Conservation (phyloP, 1,140 invertebrate species). For the Ooceraea biroi region DNA sequence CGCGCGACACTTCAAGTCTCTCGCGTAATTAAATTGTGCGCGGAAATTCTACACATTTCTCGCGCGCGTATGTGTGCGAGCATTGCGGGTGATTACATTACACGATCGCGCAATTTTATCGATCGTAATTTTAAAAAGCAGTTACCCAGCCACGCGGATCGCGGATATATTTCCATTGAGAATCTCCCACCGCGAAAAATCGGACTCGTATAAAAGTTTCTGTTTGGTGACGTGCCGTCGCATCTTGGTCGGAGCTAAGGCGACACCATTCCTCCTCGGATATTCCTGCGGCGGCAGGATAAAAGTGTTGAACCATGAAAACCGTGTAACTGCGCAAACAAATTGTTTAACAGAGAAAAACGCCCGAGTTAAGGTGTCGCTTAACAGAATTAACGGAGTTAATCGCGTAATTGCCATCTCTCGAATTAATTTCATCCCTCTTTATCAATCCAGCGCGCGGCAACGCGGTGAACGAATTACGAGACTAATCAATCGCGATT, state of each 20-base stretch:
- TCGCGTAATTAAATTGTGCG: too few species aligned
- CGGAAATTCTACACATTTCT: too few species aligned
- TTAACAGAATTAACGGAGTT: background rate
- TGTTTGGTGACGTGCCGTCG: slow-evolving; percentile 62
- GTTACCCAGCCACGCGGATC: background rate
- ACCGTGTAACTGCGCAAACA: slow-evolving; percentile 28
- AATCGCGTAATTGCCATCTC: too few species aligned
- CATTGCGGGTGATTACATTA: too few species aligned
- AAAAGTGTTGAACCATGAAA: slow-evolving; percentile 21
- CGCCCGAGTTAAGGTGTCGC: background rate
- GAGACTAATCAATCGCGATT: too few species aligned
- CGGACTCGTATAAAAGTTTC: slow-evolving; percentile 60
- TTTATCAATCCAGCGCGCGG: too few species aligned
- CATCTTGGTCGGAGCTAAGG: slow-evolving; percentile 62
- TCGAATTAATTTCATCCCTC: background rate
- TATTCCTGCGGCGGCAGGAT: slow-evolving; percentile 7
- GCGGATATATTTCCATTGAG: slow-evolving; percentile 15
- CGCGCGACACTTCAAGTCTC: background rate
- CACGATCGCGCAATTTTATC: background rate
- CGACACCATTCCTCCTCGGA: slow-evolving; percentile 54
- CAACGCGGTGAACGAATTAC: too few species aligned
- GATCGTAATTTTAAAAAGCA: background rate
- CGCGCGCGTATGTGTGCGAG: too few species aligned
- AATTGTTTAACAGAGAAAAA: slow-evolving; percentile 20
- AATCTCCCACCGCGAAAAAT: slow-evolving; percentile 29